A percentile compares a stretch with the other conserved stretches of the same genome.
These are phyloP conservation scores for Dicycla oo DNA, from an alignment of 2,888 invertebrate genomes.

Conservation along the genomic window DNA sequence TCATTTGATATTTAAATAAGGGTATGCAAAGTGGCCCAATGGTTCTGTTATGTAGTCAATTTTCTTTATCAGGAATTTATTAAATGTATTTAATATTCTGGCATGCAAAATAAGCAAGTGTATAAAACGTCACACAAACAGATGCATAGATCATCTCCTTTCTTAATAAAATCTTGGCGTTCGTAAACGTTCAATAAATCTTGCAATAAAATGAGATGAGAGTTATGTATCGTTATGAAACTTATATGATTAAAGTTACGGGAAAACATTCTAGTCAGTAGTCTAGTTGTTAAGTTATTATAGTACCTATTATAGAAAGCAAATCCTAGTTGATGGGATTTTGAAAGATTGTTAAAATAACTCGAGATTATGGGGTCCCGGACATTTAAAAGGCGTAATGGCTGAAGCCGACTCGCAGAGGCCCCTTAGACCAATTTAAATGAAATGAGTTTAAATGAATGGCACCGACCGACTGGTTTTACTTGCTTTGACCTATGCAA, in stretches of 20 bases:
- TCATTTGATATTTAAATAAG: neutral
- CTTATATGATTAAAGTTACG: slow-evolving; percentile 28
- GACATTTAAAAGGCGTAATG: too few relatives aligned
- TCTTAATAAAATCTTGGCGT: slow-evolving; percentile 29
- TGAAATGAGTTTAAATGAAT: too few relatives aligned
- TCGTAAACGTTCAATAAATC: slow-evolving; percentile 32
- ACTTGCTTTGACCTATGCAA: too few relatives aligned
- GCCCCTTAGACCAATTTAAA: too few relatives aligned
- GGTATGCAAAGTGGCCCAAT: neutral
- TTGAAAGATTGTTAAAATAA: too few relatives aligned
- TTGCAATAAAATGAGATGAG: slow-evolving; percentile 12
- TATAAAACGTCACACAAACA: slow-evolving; percentile 33
- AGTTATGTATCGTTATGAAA: slow-evolving; percentile 20
- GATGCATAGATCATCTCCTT: slow-evolving; percentile 19
- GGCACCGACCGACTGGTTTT: too few relatives aligned
- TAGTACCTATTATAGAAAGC: neutral
- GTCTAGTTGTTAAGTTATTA: neutral
- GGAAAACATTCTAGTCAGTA: neutral
- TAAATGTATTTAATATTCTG: neutral
- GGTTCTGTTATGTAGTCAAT: neutral
- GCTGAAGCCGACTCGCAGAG: too few relatives aligned
- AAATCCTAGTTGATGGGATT: neutral
- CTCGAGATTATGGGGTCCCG: too few relatives aligned
- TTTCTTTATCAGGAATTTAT: neutral
- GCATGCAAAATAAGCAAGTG: neutral